Conservation (phyloP, 2,888 invertebrate species). For the Blera fallax region DNA sequence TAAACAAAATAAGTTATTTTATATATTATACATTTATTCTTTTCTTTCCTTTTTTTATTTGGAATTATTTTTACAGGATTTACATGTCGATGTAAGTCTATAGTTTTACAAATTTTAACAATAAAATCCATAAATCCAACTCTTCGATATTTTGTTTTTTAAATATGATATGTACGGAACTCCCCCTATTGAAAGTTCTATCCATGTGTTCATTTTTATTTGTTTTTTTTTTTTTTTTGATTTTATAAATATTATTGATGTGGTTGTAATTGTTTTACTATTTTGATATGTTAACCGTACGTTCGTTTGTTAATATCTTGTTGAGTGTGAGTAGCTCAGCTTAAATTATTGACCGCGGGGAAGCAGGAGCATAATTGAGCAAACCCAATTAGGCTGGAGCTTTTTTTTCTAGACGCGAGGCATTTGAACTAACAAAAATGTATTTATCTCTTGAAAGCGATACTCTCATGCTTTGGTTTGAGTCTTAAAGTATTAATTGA, state of each 20-base stretch:
- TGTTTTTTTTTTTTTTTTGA: slow-evolving; percentile 4
- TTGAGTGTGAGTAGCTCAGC: slow-evolving; percentile 27
- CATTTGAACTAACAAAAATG: neutral
- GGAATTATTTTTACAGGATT: slow-evolving; percentile 83
- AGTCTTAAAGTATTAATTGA: neutral
- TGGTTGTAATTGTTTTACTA: slow-evolving; percentile 29
- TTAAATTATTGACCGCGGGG: neutral
- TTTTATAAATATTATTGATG: slow-evolving; percentile 33
- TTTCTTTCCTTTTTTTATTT: slow-evolving; percentile 77
- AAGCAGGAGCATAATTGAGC: neutral
- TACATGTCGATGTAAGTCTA: slow-evolving; percentile 84
- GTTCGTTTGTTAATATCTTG: slow-evolving; percentile 32
- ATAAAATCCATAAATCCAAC: slow-evolving; percentile 54
- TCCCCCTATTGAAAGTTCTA: slow-evolving; percentile 35
- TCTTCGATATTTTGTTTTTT: slow-evolving; percentile 48
- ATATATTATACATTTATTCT: slow-evolving; percentile 79
- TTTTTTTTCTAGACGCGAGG: neutral
- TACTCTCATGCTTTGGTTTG: neutral
- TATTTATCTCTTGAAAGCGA: neutral
- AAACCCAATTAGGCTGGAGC: neutral
- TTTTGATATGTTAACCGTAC: slow-evolving; percentile 43
- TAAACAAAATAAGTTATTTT: slow-evolving; percentile 74
- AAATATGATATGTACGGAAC: slow-evolving; percentile 54
- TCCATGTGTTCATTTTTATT: slow-evolving; percentile 49
- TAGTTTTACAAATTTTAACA: slow-evolving; percentile 76